Evolutionary conservation across 2,113 vertebrate genomes (phyloP).

Genomic region (Chamaetylas fuelleborni): DNA sequence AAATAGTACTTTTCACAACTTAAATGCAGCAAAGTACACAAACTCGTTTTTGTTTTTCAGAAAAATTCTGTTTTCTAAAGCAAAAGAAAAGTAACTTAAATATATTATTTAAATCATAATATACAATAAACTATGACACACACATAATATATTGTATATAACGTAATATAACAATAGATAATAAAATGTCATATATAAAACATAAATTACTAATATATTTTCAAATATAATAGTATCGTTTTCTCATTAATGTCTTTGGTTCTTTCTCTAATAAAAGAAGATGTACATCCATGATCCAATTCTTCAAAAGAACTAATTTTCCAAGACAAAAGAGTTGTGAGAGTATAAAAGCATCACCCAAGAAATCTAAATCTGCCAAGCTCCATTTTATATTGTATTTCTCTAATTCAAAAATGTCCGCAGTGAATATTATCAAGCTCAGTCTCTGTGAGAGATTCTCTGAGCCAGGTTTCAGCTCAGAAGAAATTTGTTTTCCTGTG

Average conservation of each 20-base stretch:
- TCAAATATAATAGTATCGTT: not conserved
- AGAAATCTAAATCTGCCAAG: not conserved
- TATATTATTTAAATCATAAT: not conserved
- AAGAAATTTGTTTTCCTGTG: conserved; percentile 7
- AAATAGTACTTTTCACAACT: not conserved
- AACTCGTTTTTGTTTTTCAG: not conserved
- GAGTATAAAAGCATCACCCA: not conserved
- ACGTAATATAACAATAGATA: not conserved
- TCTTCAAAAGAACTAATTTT: not conserved
- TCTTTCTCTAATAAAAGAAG: not conserved
- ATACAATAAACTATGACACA: not conserved
- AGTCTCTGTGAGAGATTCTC: not conserved
- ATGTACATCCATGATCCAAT: not conserved
- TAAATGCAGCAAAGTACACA: not conserved
- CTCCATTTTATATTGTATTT: not conserved
- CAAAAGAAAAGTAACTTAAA: not conserved
- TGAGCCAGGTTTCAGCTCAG: not conserved
- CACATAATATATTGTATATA: not conserved
- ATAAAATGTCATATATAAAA: not conserved
- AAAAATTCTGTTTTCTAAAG: not conserved
- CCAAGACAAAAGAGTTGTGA: not conserved
- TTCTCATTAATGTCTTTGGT: not conserved
- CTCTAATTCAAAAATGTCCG: not conserved
- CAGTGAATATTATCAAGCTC: not conserved
- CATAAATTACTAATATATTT: not conserved